Percentiles rank a stretch among this genome's conserved stretches.
Evolutionary conservation across 1,140 invertebrate species (phyloP).

Genomic region (Neocloeon triangulifer): DNA sequence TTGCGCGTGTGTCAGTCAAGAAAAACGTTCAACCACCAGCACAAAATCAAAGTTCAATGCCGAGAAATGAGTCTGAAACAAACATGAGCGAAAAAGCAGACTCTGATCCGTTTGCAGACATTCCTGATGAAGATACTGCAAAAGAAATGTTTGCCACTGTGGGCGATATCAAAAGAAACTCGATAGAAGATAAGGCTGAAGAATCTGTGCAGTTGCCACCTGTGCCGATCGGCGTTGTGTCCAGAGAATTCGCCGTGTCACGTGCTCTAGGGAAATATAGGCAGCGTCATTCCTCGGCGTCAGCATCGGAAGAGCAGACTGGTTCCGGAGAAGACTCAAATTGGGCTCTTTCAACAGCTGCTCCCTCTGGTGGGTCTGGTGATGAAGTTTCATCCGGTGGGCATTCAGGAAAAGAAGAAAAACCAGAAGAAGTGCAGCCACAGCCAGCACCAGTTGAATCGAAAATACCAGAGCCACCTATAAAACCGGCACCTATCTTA

Average conservation of each 20-base stretch:
- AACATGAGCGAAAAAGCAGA: slow-evolving; percentile 22
- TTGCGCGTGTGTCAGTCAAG: slow-evolving; percentile 19
- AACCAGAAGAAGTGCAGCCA: slow-evolving; percentile 13
- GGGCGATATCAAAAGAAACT: slow-evolving; percentile 36
- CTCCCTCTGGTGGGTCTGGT: too few relatives aligned
- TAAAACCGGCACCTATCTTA: neutral
- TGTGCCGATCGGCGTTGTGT: slow-evolving; percentile 25
- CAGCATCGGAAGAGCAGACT: slow-evolving; percentile 33
- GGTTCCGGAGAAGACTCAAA: slow-evolving; percentile 20
- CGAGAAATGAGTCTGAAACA: slow-evolving; percentile 3
- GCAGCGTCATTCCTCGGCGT: slow-evolving; percentile 43
- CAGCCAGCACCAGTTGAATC: slow-evolving; percentile 6
- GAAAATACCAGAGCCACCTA: neutral
- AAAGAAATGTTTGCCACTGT: slow-evolving; percentile 44
- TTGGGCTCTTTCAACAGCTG: too few relatives aligned
- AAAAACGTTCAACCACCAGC: slow-evolving; percentile 28
- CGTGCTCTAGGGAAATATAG: slow-evolving; percentile 59
- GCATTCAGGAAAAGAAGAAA: too few relatives aligned
- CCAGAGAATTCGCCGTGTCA: slow-evolving; percentile 64
- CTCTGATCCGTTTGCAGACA: slow-evolving; percentile 33
- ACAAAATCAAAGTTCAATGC: slow-evolving; percentile 13
- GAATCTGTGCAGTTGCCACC: slow-evolving; percentile 1
- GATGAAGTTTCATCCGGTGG: too few relatives aligned
- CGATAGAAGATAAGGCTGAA: slow-evolving; percentile 3
- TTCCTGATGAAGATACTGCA: slow-evolving; percentile 28